A percentile compares a stretch with the other conserved stretches of the same genome.
phyloP scores from a whole-genome alignment of 2,797 vertebrate genomes.

The Brotula barbata region DNA sequence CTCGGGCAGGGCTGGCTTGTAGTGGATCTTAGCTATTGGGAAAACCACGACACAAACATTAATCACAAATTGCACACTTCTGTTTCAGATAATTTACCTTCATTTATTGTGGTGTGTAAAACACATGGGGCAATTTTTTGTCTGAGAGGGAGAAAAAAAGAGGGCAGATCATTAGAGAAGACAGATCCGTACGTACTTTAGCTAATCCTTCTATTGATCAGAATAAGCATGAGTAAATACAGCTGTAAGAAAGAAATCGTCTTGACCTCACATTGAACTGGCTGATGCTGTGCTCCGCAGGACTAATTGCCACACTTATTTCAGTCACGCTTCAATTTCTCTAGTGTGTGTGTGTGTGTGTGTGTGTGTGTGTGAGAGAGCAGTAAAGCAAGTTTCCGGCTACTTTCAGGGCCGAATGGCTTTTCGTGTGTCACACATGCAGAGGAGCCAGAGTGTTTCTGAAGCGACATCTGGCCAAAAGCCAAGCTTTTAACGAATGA shows the following conservation, averaged over 20 bases:
- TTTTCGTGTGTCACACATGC: constrained; percentile 27
- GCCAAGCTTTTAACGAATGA: constrained; percentile 74
- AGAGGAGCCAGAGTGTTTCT: constrained; percentile 30
- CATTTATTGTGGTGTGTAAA: constrained; percentile 1
- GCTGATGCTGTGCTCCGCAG: constrained; percentile 40
- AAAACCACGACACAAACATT: constrained; percentile 10
- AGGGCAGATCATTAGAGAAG: constrained; percentile 21
- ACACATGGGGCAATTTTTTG: constrained; percentile 4
- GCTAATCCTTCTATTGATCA: constrained; percentile 65
- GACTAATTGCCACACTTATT: constrained; percentile 58
- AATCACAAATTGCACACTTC: too few relatives aligned
- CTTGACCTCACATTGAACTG: constrained; percentile 52
- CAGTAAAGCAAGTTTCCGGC: constrained; percentile 57
- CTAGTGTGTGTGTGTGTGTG: not conserved
- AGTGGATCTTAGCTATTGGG: constrained; percentile 75
- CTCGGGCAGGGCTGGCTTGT: constrained; percentile 70
- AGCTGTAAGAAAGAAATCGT: constrained; percentile 49
- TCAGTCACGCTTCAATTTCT: constrained; percentile 51
- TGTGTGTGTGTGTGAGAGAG: constrained; percentile 18
- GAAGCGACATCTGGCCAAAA: constrained; percentile 54
- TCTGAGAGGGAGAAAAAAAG: constrained; percentile 5
- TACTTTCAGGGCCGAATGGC: constrained; percentile 2
- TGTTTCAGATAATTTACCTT: not conserved
- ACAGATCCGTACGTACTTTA: constrained; percentile 40
- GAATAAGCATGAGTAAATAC: constrained; percentile 42